Evolutionary conservation across 2,888 invertebrate species (phyloP), one percentile per base, ranked within the genome.

Genomic region (Carpatolechia fugitivella): DNA sequence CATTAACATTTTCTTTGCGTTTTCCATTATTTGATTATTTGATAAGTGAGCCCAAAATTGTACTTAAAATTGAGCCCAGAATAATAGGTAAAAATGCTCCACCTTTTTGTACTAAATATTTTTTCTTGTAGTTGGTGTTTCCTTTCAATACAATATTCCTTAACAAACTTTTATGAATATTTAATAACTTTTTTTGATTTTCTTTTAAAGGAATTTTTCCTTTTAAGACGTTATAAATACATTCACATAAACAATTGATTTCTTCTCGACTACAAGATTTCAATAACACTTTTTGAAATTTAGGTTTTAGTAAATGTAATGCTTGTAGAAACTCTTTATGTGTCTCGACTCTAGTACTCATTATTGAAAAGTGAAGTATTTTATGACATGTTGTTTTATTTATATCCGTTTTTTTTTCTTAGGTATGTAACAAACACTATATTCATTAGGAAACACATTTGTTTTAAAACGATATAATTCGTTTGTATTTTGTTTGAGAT

Each of bases 401-500:
- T 66, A 65, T 54, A 58, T 33, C 56, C 56, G 13, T 56, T 56
- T 41, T 56, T n/a, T 56, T 10, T n/a, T n/a, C n/a, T n/a, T n/a
- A n/a, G 52, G 48, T n/a, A 56, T 13, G 18, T 53, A 38, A 3
- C 44, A 13, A 11, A 31, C 31, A n/a, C n/a, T n/a, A 14, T 56
- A 31, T 1, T 24, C 35, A 50, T 60, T 54, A n/a, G 60, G 58
- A 44, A 63, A 64, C 36, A 65, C 50, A 20, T 60, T 62, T 6
- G 63, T 60, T 55, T 65, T 65, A 36, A 67, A 55, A 24, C 65
- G 60, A 50, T 31, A 59, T 3, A 44, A 33, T 18, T 65, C 65
- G 46, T 58, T 54, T 0, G 65, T 61, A n/a, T 55, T 52, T 52
- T 67, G 65, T 59, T 66, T 68, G 7, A 68, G 47, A 60, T 68